Base-by-base conservation (phyloP, 1,140 invertebrate species). In the Drosophila kanapiae region DNA sequence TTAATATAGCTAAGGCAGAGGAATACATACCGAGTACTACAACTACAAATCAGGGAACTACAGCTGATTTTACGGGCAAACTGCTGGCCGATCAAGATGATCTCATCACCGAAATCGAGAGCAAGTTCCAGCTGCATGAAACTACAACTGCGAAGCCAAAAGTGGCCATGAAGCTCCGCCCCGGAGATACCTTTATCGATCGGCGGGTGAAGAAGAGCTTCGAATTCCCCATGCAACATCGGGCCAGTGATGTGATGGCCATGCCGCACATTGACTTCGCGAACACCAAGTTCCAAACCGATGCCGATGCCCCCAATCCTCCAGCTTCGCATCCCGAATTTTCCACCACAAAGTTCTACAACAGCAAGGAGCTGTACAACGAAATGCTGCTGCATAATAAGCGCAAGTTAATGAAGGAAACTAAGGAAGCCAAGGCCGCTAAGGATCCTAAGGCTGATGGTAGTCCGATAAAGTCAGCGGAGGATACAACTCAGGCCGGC, bases 271-370 rank as follows among this genome's bases (percentile, higher is more conserved):
- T 92, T 37, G 91, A 92, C 62, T 92, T 93, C 57, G 87, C 91
- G 29, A 92, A 92, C 57, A 92, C 92, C 7, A 93, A 93, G 69
- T 93, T 93, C 58, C 91, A 91, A 40, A 87, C 90, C 3, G 87
- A 91, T 47, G 31, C 10, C 27, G 57, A 58, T 51, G 18, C 49
- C n/a, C 18, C 47, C 37, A 31, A 62, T 47, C 58, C 63, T 0
- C 51, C 58, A 9, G 75, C 80, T 37, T 35, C 75, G 31, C 91
- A 92, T 74, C 92, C 92, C 5, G 92, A 93, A 45, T 93, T 93
- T 54, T 92, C 92, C 13, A 92, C 92, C 53, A 93, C 92, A 35
- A 93, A 93, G 77, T 93, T 93, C 60, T 93, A 93, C 71, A 93
- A 93, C 62, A 92, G 92, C 80, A 91, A 92, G 68, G 92, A 93